Evolutionary conservation across 2,113 vertebrate genomes (phyloP).

Genomic region (Ceyx cyanopectus): DNA sequence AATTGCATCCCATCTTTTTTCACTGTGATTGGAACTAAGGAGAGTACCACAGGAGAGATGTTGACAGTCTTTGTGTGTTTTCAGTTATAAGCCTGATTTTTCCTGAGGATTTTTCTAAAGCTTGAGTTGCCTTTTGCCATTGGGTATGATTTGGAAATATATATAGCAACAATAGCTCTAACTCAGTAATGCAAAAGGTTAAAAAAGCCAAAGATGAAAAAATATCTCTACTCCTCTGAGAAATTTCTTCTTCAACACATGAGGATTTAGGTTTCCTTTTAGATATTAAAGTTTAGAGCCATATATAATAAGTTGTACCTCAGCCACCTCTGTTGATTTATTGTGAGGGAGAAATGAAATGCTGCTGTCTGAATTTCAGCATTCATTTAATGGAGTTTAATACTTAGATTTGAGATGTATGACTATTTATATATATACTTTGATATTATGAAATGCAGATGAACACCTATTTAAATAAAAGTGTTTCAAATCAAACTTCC

Average conservation of each 20-base stretch:
- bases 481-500: background rate
- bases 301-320: background rate
- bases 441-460: background rate
- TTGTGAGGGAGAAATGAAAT: background rate
- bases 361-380: background rate
- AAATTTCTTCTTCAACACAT: background rate
- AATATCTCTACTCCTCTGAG: background rate
- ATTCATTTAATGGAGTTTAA: background rate
- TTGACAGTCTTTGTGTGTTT: background rate
- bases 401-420: background rate
- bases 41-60: background rate
- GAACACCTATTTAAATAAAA: background rate
- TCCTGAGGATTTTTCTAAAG: background rate
- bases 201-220: background rate
- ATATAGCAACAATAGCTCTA: background rate
- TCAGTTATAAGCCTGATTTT: background rate
- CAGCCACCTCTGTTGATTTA: background rate
- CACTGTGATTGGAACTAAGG: background rate
- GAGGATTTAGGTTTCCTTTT: background rate
- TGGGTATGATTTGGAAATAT: background rate
- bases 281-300: background rate
- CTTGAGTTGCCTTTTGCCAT: background rate
- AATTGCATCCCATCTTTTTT: background rate
- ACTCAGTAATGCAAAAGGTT: background rate
- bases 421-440: background rate